Evolutionary conservation across 2,797 vertebrate species (phyloP), one percentile per base, ranked within the genome.

Genomic region (Rhodeus uyekii): DNA sequence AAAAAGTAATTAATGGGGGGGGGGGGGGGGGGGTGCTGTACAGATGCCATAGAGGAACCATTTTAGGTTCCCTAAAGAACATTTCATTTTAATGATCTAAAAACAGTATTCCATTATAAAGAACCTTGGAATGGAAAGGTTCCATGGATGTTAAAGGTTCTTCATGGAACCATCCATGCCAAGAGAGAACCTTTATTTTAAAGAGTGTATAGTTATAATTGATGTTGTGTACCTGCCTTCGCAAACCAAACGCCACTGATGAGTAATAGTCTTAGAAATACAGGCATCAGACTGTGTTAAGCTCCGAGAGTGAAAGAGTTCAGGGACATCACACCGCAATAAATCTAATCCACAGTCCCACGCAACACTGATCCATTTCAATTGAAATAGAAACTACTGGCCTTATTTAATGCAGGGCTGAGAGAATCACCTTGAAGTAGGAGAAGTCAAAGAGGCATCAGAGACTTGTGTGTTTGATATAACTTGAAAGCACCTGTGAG

Each of bases 311-410:
- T 60, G 36, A 75, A 60, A 29, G 53, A 60, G 50, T 75, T 42
- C 73, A 75, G 73, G 73, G 36, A 75, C 36, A 60, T 60, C 16
- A 16, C 48, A 74, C 34, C 4, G 48, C 48, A 55, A 27, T 38
- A 50, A 75, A 75, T 60, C 73, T 22, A 42, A 60, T 60, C 42
- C 73, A 60, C 53, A 27, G 5, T 22, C 53, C 53, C 36, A 53
- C 1, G 18, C 46, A 53, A 72, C 19, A 53, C 27, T n/a, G 29
- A 53, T 72, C 1, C 29, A n/a, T 53, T 73, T 53, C 29, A 42
- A 29, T 13, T 58, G 8, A 24, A 75, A 27, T 2, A 16, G 48
- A 69, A 79, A 13, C 39, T 9, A 8, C 39, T 0, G 2, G 22
- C 8, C 22, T 24, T 36, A 71, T 69, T 44, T 34, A 69, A 58